phyloP scores from a whole-genome alignment of 2,113 vertebrate species.

The Thinocorus orbignyianus region DNA sequence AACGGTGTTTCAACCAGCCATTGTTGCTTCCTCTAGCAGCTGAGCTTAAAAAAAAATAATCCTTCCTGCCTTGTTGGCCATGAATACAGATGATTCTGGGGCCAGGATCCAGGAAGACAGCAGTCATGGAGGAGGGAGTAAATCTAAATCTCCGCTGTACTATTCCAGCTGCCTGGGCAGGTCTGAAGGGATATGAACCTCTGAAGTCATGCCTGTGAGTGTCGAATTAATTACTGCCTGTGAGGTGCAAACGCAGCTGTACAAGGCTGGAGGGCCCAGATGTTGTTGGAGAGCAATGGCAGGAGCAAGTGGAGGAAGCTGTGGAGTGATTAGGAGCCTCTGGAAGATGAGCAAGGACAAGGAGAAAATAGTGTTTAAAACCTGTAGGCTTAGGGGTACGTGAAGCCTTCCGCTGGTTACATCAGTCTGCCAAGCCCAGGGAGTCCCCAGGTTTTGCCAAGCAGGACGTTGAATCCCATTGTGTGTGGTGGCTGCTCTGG shows the following conservation, averaged over 20 bases:
- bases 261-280: not conserved
- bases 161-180: not conserved
- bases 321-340: not conserved
- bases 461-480: fast-evolving
- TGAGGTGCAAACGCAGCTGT: not conserved
- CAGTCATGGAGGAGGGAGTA: fast-evolving
- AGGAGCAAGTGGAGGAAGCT: not conserved
- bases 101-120: not conserved
- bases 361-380: not conserved
- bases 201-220: not conserved
- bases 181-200: not conserved
- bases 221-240: not conserved
- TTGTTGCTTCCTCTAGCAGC: not conserved
- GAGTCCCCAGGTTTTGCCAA: not conserved
- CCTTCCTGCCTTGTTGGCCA: not conserved
- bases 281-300: not conserved
- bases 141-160: not conserved
- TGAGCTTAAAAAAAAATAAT: not conserved
- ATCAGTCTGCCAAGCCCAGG: not conserved
- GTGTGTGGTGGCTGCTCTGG: not conserved
- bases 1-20: not conserved
- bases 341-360: not conserved
- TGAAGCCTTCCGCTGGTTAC: not conserved
- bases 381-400: fast-evolving
- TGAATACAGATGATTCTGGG: fast-evolving